Evolutionary conservation across 2,113 vertebrate species (phyloP).

Genomic region (Zapus hudsonius): DNA sequence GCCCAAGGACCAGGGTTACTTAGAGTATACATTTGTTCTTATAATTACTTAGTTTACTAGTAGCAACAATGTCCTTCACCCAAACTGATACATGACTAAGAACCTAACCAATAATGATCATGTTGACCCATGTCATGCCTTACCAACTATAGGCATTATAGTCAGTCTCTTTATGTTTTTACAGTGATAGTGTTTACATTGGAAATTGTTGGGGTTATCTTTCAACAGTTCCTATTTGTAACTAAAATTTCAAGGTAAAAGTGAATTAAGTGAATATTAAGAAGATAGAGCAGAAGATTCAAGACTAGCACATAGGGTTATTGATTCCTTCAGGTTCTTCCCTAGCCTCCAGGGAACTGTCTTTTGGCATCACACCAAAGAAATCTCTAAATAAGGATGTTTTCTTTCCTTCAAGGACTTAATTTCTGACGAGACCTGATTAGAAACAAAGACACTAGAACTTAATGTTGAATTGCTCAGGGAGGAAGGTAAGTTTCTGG

Average conservation of each 20-base stretch:
- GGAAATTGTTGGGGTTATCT: neutral
- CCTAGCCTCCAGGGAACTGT: neutral
- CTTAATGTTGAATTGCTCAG: neutral
- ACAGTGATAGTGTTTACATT: neutral
- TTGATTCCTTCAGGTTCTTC: neutral
- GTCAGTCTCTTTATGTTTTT: neutral
- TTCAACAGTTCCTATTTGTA: neutral
- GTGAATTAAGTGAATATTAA: neutral
- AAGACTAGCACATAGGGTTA: neutral
- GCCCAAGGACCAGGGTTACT: neutral
- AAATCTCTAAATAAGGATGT: neutral
- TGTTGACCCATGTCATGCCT: neutral
- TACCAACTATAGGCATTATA: neutral
- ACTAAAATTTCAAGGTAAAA: neutral
- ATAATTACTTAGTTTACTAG: neutral
- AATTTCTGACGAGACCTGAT: neutral
- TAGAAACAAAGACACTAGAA: neutral
- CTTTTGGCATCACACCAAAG: neutral
- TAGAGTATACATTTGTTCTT: slow-evolving; percentile 9
- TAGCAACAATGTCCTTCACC: neutral
- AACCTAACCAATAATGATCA: neutral
- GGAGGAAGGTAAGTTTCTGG: slow-evolving; percentile 9
- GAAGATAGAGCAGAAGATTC: neutral
- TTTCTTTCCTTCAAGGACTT: neutral
- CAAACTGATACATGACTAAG: neutral